Evolutionary conservation across 2,113 vertebrate species (phyloP).

Genomic region (Platichthys flesus): DNA sequence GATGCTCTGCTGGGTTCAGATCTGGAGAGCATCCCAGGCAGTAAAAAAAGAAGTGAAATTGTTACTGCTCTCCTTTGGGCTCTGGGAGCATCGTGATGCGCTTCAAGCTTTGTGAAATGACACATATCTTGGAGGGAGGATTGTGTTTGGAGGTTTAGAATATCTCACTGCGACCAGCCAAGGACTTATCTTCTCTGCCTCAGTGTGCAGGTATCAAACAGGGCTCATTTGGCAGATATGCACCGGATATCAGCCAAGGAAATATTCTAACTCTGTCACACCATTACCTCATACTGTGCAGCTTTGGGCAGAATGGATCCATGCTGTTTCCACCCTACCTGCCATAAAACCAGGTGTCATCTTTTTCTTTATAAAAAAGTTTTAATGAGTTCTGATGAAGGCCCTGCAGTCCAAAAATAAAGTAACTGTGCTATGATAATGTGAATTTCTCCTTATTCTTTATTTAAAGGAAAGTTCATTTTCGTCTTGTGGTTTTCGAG

Average conservation of each 20-base stretch:
- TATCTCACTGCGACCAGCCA: slow-evolving; percentile 22
- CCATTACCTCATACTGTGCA: neutral
- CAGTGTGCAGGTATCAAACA: slow-evolving; percentile 16
- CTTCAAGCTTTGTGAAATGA: slow-evolving; percentile 22
- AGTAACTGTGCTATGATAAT: too few species aligned
- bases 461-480: too few species aligned
- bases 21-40: slow-evolving; percentile 10
- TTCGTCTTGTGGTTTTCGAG: too few species aligned
- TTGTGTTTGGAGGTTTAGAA: slow-evolving; percentile 19
- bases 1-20: slow-evolving; percentile 17
- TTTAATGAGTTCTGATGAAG: neutral
- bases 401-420: neutral
- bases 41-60: neutral
- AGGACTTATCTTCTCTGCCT: slow-evolving; percentile 10
- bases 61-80: neutral
- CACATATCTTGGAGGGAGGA: slow-evolving; percentile 28
- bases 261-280: slow-evolving; percentile 10
- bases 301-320: neutral
- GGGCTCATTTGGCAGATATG: slow-evolving; percentile 24
- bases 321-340: neutral
- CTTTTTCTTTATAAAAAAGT: neutral
- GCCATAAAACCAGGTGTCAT: neutral
- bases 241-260: slow-evolving; percentile 10
- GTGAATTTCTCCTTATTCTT: too few species aligned
- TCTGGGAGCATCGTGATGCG: neutral